Conservation (phyloP, 2,888 invertebrate genomes). For the Vesta saturnalis region DNA sequence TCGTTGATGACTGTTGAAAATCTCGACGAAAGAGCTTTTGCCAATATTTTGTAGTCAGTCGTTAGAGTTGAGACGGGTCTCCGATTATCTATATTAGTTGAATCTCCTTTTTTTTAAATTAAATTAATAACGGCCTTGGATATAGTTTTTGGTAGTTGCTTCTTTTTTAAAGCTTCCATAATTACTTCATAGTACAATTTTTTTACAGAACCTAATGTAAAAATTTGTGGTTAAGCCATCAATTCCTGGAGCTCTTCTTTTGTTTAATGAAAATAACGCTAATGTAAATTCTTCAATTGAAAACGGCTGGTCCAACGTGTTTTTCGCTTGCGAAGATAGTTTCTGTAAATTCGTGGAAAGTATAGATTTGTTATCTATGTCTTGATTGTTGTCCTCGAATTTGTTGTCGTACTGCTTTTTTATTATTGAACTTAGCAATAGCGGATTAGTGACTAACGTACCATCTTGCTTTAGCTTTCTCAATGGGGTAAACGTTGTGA, state of each 20-base stretch:
- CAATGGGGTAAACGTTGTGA: not conserved
- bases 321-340: not conserved
- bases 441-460: not conserved
- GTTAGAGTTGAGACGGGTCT: not conserved
- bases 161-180: not conserved
- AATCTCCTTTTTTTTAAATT: not conserved
- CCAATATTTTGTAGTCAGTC: not conserved
- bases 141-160: not conserved
- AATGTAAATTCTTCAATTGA: not conserved
- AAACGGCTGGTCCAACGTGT: not conserved
- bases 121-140: not conserved
- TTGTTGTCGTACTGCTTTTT: not conserved
- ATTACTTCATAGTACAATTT: not conserved
- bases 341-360: not conserved
- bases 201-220: not conserved
- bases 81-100: not conserved
- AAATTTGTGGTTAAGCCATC: not conserved
- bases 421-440: not conserved
- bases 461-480: not conserved
- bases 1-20: not conserved
- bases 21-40: not conserved
- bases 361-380: not conserved
- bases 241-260: not conserved
- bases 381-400: not conserved
- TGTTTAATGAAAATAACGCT: not conserved